phyloP scores from a whole-genome alignment of 1,140 invertebrate species.

The Bicyclus anynana region DNA sequence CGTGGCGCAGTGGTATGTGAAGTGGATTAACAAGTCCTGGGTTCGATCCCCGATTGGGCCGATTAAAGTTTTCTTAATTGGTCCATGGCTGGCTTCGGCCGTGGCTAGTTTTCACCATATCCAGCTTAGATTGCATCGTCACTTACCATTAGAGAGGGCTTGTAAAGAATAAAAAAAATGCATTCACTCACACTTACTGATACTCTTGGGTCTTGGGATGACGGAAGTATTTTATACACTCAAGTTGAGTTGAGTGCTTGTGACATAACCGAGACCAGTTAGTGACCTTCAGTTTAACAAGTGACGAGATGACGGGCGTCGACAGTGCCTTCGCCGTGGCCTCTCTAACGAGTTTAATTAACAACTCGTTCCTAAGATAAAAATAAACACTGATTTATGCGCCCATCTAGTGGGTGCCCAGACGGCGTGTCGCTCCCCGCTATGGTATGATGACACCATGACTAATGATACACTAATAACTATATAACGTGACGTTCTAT shows the following conservation, averaged over 20 bases:
- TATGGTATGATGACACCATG: slow-evolving; percentile 18
- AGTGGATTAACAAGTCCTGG: no score
- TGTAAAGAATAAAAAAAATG: no score
- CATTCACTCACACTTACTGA: no score
- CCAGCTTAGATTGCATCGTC: no score
- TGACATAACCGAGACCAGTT: slow-evolving; percentile 3
- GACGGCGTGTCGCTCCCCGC: slow-evolving; percentile 44
- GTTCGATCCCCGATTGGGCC: no score
- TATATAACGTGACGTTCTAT: not conserved
- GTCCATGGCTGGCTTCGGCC: no score
- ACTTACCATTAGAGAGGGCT: no score
- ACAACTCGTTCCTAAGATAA: slow-evolving; percentile 23
- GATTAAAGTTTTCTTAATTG: no score
- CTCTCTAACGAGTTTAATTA: slow-evolving; percentile 53
- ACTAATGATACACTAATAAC: slow-evolving; percentile 11
- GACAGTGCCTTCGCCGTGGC: slow-evolving; percentile 48
- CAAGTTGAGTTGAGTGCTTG: not conserved
- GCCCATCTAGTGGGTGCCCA: slow-evolving; percentile 29
- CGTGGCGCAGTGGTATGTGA: no score
- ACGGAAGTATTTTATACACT: not conserved
- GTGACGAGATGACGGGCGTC: slow-evolving; percentile 20
- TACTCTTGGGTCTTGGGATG: no score
- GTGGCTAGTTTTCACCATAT: no score
- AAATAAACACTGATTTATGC: slow-evolving; percentile 52
- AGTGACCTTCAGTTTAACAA: slow-evolving; percentile 21